Conservation (phyloP, 2,797 vertebrate genomes). For the Ptychobarbus kaznakovi region DNA sequence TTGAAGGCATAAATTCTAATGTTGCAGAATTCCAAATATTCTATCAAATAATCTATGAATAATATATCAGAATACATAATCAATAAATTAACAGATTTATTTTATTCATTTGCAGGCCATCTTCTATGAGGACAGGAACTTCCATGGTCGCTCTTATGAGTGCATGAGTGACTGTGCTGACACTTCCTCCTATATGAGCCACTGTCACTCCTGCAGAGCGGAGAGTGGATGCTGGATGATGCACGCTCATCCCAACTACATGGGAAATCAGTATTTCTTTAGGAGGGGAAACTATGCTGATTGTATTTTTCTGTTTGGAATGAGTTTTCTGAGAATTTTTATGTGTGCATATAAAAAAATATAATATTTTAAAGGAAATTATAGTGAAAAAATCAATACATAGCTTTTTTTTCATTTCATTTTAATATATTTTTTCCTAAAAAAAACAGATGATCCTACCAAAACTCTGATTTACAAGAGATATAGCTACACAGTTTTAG, state of each 20-base stretch:
- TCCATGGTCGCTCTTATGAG: slow-evolving; percentile 26
- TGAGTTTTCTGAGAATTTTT: background rate
- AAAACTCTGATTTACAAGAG: background rate
- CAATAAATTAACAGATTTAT: background rate
- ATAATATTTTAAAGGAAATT: background rate
- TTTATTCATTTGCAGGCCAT: too few species aligned
- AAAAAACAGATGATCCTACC: background rate
- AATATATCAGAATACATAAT: background rate
- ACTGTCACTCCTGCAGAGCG: slow-evolving; percentile 18
- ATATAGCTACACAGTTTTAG: too few species aligned
- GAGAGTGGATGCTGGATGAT: slow-evolving; percentile 20
- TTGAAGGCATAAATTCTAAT: background rate
- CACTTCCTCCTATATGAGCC: slow-evolving; percentile 1
- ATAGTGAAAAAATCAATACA: background rate
- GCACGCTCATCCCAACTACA: slow-evolving; percentile 20
- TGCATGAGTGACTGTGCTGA: background rate
- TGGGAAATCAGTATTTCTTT: background rate
- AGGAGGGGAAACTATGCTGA: slow-evolving; percentile 1
- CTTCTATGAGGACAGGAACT: background rate
- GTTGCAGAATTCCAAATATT: background rate
- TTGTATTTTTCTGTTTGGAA: slow-evolving; percentile 15
- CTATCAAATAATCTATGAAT: too few species aligned
- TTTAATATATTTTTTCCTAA: background rate
- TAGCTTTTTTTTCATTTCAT: background rate
- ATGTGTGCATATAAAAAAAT: background rate